phyloP scores from a whole-genome alignment of 2,797 vertebrate genomes.

The Hoplostethus atlanticus region DNA sequence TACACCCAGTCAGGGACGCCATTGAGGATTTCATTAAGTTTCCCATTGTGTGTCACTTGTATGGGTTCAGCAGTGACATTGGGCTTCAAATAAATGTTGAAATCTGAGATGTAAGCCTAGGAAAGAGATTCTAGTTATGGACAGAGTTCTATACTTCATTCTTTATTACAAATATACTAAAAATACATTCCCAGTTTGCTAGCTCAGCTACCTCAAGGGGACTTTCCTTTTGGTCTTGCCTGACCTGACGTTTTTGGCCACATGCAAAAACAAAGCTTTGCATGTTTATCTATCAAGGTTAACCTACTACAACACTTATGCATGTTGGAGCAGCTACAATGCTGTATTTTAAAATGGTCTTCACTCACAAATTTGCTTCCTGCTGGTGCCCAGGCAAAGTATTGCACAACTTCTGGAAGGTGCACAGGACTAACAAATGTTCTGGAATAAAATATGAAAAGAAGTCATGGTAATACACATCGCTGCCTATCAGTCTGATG shows the following conservation, averaged over 20 bases:
- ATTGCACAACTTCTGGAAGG: conserved; percentile 90
- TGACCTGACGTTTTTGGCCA: not conserved
- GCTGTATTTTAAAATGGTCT: no score
- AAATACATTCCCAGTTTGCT: not conserved
- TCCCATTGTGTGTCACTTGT: conserved; percentile 90
- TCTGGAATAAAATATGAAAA: conserved; percentile 75
- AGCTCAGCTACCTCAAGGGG: not conserved
- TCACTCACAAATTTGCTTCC: conserved; percentile 93
- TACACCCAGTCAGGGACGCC: conserved; percentile 98
- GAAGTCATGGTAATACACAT: not conserved
- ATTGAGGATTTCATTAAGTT: conserved; percentile 92
- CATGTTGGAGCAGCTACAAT: conserved; percentile 1
- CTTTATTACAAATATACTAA: not conserved
- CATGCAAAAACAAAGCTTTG: not conserved
- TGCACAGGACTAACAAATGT: conserved; percentile 85
- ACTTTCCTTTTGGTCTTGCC: not conserved
- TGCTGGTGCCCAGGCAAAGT: conserved; percentile 90
- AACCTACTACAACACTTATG: not conserved
- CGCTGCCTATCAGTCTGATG: not conserved
- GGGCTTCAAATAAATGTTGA: conserved; percentile 90
- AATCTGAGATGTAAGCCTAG: conserved; percentile 92
- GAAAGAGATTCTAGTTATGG: conserved; percentile 24
- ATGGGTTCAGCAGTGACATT: conserved; percentile 80
- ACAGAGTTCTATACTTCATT: not conserved
- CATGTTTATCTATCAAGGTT: not conserved